Evolutionary conservation across 35 echinoderm and acorn worm species (phyloP).

Genomic region (Strongylocentrotus purpuratus): DNA sequence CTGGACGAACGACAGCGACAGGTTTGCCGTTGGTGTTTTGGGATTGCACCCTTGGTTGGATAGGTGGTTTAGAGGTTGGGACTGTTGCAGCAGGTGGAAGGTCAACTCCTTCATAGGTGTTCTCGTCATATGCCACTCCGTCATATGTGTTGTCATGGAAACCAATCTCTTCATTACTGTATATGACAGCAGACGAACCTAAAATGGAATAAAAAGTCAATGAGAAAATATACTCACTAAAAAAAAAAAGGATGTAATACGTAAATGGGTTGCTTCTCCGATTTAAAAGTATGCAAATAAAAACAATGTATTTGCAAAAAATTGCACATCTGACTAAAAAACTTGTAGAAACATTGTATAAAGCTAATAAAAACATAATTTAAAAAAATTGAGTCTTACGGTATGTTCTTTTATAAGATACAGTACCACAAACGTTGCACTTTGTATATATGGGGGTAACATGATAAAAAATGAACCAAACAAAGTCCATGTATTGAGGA

Average conservation of each 20-base stretch:
- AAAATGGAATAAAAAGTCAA: not conserved
- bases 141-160: not conserved
- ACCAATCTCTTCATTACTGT: not conserved
- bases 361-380: no score
- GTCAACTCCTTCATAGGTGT: constrained; percentile 13
- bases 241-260: not conserved
- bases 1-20: not conserved
- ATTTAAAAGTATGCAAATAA: no score
- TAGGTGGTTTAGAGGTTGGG: not conserved
- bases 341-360: no score
- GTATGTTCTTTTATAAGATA: no score
- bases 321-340: no score
- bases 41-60: not conserved
- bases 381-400: no score
- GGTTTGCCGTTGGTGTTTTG: not conserved
- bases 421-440: no score
- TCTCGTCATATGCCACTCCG: not conserved
- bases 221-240: not conserved
- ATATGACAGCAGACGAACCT: not conserved
- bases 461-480: no score
- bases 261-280: not conserved
- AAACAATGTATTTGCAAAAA: no score
- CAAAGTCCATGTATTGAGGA: no score
- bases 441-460: no score
- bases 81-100: not conserved